Percentiles rank a stretch among this genome's conserved stretches.
These are phyloP conservation scores for Coracopsis vasa DNA, from an alignment of 2,113 vertebrate species.

Conservation along the genomic window DNA sequence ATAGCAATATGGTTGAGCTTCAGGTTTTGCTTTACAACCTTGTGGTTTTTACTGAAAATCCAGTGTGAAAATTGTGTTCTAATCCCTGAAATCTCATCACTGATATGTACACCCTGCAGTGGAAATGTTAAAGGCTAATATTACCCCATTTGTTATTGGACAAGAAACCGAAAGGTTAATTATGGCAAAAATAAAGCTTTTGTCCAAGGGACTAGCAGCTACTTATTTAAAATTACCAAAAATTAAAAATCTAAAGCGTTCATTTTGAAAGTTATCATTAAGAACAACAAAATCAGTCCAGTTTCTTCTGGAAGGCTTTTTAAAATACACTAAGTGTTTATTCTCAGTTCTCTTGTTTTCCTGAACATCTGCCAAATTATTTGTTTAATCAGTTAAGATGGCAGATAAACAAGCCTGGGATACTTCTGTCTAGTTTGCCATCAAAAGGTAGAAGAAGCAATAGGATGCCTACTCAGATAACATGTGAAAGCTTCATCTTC, in stretches of 20 bases:
- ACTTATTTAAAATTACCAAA: not conserved
- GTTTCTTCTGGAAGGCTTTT: not conserved
- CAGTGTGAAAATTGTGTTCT: conserved; percentile 35
- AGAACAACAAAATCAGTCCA: not conserved
- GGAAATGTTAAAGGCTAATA: not conserved
- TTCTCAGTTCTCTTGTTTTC: not conserved
- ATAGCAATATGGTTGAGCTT: conserved; percentile 32
- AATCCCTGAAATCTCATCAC: conserved; percentile 30
- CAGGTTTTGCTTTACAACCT: conserved; percentile 32
- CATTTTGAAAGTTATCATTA: not conserved
- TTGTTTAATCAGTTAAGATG: not conserved
- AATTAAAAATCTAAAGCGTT: not conserved
- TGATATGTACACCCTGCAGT: not conserved
- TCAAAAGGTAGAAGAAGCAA: not conserved
- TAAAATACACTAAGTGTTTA: not conserved
- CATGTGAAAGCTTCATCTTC: not conserved
- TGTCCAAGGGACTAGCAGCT: not conserved
- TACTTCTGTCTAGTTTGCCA: not conserved
- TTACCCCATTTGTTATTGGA: not conserved
- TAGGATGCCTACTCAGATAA: not conserved
- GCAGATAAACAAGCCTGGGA: not conserved
- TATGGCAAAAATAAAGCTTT: not conserved
- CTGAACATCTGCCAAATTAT: conserved; percentile 1
- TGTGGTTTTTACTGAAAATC: conserved; percentile 20
- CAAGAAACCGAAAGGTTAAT: not conserved